These are phyloP conservation scores for Polietes domitor DNA, from an alignment of 2,888 invertebrate genomes.

Conservation along the genomic window DNA sequence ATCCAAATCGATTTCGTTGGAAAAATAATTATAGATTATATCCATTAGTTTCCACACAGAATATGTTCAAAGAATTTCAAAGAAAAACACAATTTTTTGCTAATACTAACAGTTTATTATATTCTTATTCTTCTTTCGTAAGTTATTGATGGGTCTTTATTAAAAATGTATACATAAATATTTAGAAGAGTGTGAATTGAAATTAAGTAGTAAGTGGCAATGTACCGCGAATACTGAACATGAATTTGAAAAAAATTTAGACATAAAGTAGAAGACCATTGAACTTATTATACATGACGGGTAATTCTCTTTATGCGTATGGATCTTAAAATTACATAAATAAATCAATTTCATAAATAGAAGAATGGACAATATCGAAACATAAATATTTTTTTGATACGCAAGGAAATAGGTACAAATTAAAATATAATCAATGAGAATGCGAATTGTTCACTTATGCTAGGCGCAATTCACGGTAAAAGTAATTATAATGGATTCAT, in stretches of 20 bases:
- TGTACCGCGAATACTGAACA: conserved; percentile 54
- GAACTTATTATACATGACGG: conserved; percentile 31
- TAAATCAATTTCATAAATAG: conserved; percentile 25
- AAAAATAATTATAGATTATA: too few relatives aligned
- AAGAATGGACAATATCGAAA: conserved; percentile 20
- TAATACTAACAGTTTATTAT: conserved; percentile 64
- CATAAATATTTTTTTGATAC: conserved; percentile 21
- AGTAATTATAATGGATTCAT: neutral
- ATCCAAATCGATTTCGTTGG: too few relatives aligned
- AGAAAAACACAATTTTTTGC: conserved; percentile 35
- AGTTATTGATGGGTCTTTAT: conserved; percentile 48
- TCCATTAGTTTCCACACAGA: too few relatives aligned
- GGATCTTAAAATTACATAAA: conserved; percentile 42
- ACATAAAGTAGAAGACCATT: conserved; percentile 49
- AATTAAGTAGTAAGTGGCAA: conserved; percentile 39
- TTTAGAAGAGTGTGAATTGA: conserved; percentile 27
- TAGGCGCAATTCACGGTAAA: neutral
- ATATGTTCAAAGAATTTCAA: too few relatives aligned
- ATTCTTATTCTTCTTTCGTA: conserved; percentile 46
- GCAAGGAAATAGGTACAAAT: too few relatives aligned
- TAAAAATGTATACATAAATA: conserved; percentile 39
- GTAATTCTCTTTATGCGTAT: conserved; percentile 5
- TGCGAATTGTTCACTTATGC: neutral
- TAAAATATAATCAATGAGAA: neutral
- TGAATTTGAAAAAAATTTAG: conserved; percentile 2